Percentiles rank a stretch among this genome's conserved stretches.
Evolutionary conservation across 2,797 vertebrate genomes (phyloP).

Genomic region (Diceros bicornis): DNA sequence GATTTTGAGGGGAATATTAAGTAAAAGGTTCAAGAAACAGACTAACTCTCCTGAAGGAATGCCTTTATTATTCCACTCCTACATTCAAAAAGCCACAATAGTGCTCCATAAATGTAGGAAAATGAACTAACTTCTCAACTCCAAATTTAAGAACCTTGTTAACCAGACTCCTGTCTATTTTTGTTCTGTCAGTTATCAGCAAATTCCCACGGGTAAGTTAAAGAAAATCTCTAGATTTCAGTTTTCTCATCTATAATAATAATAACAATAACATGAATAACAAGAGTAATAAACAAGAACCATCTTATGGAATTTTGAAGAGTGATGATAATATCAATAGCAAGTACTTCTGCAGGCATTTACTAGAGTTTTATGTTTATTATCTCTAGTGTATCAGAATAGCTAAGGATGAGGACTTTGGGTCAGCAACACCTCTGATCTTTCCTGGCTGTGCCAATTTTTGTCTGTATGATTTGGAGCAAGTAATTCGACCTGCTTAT

Average conservation of each 20-base stretch:
- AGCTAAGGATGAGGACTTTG: background rate
- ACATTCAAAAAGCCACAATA: background rate
- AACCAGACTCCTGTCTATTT: conserved; percentile 23
- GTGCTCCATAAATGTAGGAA: background rate
- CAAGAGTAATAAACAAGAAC: background rate
- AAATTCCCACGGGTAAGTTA: background rate
- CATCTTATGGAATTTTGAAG: background rate
- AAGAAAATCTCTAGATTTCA: background rate
- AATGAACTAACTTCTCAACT: background rate
- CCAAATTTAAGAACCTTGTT: conserved; percentile 42
- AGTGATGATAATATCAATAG: background rate
- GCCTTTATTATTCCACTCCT: background rate
- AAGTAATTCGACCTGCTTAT: background rate
- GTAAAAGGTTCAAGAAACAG: background rate
- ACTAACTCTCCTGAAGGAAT: background rate
- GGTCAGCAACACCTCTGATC: background rate
- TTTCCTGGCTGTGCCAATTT: background rate
- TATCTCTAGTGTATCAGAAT: background rate
- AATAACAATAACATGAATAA: background rate
- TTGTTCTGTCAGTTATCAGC: background rate
- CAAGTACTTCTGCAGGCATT: background rate
- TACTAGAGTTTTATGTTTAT: background rate
- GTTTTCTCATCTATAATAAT: conserved; percentile 8
- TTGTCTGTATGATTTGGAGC: background rate
- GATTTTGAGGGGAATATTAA: background rate